Conservation (phyloP, 2,113 vertebrate species). For the Corvus cornix region DNA sequence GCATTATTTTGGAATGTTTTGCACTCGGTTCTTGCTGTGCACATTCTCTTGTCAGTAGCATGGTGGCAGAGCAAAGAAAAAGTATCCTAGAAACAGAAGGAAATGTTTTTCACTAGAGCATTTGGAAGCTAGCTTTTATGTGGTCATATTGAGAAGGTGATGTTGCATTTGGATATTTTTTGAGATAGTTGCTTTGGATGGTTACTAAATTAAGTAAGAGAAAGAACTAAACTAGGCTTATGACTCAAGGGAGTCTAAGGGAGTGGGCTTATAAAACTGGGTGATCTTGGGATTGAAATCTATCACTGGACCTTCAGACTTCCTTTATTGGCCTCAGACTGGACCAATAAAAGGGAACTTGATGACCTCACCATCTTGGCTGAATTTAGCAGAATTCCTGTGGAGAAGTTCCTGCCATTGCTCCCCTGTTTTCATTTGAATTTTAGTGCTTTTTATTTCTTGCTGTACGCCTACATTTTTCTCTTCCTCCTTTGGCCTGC, state of each 20-base stretch:
- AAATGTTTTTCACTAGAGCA: background rate
- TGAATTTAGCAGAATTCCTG: background rate
- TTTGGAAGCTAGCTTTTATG: background rate
- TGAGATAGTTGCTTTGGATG: background rate
- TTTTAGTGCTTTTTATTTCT: constrained; percentile 20
- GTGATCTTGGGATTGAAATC: background rate
- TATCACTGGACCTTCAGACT: background rate
- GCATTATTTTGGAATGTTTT: background rate
- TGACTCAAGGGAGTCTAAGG: background rate
- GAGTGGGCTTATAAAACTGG: background rate
- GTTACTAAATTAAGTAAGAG: background rate
- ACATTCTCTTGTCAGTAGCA: background rate
- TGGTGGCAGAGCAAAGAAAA: background rate
- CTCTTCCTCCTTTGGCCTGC: background rate
- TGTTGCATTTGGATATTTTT: background rate
- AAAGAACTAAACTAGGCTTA: background rate
- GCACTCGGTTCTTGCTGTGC: background rate
- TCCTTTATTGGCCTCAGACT: background rate
- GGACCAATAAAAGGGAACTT: background rate
- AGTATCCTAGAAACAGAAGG: background rate
- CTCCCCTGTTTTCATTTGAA: background rate
- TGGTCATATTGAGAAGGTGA: background rate
- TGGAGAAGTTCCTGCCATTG: background rate
- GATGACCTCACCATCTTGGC: background rate
- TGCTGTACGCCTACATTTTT: background rate